Evolutionary conservation across 2,113 vertebrate genomes (phyloP).

Genomic region (Quiscalus mexicanus): DNA sequence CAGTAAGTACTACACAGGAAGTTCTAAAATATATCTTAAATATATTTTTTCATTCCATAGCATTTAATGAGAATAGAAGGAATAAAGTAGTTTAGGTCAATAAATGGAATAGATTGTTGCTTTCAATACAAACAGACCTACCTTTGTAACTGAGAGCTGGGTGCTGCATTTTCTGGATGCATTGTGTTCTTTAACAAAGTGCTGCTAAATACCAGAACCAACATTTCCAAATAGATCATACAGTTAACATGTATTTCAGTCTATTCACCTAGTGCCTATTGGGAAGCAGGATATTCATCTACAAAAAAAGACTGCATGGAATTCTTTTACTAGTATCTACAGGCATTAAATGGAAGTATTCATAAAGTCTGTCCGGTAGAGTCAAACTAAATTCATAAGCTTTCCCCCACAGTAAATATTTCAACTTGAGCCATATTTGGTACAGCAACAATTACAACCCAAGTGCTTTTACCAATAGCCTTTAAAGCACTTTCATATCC

Average conservation of each 20-base stretch:
- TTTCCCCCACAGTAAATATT: neutral
- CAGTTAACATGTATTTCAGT: neutral
- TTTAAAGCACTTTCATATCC: neutral
- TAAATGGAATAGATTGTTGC: neutral
- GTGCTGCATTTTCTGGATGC: neutral
- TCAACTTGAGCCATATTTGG: neutral
- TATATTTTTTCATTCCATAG: neutral
- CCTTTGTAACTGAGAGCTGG: neutral
- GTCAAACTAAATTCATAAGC: neutral
- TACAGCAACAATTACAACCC: neutral
- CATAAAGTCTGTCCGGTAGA: neutral
- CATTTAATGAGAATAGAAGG: neutral
- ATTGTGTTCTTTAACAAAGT: neutral
- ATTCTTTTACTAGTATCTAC: neutral
- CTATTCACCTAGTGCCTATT: neutral
- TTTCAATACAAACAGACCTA: neutral
- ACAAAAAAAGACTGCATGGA: neutral
- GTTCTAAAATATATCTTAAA: neutral
- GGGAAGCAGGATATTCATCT: neutral
- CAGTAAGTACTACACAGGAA: neutral
- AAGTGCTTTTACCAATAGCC: neutral
- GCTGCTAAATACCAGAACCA: neutral
- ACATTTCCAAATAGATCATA: neutral
- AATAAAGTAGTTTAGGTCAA: neutral
- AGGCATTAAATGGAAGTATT: neutral